A percentile compares a stretch with the other conserved stretches of the same genome.
These are phyloP conservation scores for Pluvianellus socialis DNA, from an alignment of 2,113 vertebrate species.

Conservation along the genomic window DNA sequence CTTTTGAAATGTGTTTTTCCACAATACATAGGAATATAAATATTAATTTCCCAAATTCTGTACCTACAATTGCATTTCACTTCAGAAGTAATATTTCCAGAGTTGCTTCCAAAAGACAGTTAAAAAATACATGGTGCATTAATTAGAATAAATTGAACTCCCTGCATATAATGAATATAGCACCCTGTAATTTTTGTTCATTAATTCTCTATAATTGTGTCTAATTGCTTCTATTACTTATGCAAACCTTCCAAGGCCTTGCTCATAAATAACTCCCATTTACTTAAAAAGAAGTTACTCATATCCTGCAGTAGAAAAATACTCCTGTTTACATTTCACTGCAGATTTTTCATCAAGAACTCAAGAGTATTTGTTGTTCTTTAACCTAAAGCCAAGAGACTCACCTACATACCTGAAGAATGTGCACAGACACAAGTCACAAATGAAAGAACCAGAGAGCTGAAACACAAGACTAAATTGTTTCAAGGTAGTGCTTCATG, in stretches of 20 bases:
- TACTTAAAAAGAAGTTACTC: not conserved
- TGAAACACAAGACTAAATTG: not conserved
- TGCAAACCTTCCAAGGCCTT: not conserved
- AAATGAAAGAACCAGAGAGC: not conserved
- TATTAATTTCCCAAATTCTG: not conserved
- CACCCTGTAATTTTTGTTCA: not conserved
- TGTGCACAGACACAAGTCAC: not conserved
- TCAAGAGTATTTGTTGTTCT: not conserved
- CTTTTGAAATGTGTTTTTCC: not conserved
- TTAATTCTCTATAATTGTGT: not conserved
- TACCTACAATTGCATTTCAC: not conserved
- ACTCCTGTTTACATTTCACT: not conserved
- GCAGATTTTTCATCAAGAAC: not conserved
- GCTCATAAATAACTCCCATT: not conserved
- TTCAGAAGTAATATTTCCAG: slow-evolving; percentile 12
- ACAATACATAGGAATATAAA: not conserved
- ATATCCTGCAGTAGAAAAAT: not conserved
- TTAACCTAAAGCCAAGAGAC: not conserved
- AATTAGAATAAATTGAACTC: not conserved
- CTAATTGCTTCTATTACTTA: not conserved
- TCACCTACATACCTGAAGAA: not conserved
- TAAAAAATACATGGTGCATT: not conserved
- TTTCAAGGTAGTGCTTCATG: not conserved
- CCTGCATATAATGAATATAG: not conserved
- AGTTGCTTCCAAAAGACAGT: not conserved